phyloP scores from a whole-genome alignment of 2,888 invertebrate species.

The Latrodectus elegans region DNA sequence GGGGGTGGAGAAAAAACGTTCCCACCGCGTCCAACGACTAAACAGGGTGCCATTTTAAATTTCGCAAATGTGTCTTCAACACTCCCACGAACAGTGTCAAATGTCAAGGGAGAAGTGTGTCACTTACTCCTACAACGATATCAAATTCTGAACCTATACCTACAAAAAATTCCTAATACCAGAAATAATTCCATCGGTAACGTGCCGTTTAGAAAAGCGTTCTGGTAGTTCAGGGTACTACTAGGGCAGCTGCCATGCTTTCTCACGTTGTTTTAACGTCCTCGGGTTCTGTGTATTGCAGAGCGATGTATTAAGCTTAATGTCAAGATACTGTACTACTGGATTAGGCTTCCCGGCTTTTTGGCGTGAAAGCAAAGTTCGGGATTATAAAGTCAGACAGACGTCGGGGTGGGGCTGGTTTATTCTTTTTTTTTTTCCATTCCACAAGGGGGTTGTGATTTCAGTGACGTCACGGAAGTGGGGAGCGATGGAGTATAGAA shows the following conservation, averaged over 20 bases:
- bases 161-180: not conserved
- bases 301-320: constrained; percentile 65
- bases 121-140: constrained; percentile 7
- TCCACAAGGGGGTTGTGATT: constrained; percentile 9
- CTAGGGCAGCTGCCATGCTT: constrained; percentile 50
- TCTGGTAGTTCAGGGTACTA: not conserved
- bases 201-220: not conserved
- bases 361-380: constrained; percentile 23
- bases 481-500: constrained; percentile 31
- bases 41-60: constrained; percentile 31
- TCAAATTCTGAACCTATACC: constrained; percentile 4
- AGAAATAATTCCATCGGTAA: not conserved
- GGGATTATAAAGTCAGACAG: constrained; percentile 62
- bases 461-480: constrained; percentile 31
- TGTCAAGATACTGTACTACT: constrained; percentile 65
- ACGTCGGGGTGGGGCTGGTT: constrained; percentile 8
- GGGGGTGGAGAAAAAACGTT: not conserved
- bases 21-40: not conserved
- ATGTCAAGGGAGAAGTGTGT: constrained; percentile 6
- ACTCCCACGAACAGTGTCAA: constrained; percentile 9
- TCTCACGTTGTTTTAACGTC: constrained; percentile 48
- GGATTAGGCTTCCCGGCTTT: constrained; percentile 43
- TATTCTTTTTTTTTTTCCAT: not conserved
- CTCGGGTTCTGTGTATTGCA: constrained; percentile 19
- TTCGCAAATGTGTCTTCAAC: not conserved